Base-by-base conservation (phyloP, 1,140 invertebrate genomes). In the Drosophila nasuta region DNA sequence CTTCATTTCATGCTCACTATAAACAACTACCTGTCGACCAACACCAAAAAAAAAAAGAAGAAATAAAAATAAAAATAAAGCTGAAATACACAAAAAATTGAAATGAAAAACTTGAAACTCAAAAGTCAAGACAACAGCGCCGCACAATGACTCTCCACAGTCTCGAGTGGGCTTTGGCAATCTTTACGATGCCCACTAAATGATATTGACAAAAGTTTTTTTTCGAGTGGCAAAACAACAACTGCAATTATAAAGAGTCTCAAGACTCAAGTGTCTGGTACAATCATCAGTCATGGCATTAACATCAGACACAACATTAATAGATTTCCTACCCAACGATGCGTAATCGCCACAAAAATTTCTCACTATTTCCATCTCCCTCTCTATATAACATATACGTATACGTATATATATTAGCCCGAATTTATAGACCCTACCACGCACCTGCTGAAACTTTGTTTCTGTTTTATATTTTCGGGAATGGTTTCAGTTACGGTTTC, bases 181-280 rank as follows among this genome's bases (percentile, higher is more conserved):
- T 88, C 83, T 89, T 88, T 88, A 88, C 85, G 75, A 88, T 88
- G 85, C 85, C 85, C 85, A 88, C 85, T 79, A 89, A 88, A 89
- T 89, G 85, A 88, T 88, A 88, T 88, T 88, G 85, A 88, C 85
- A 88, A 88, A 89, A 88, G 67, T 81, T 71, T 79, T 89, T 89
- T 74, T 81, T 88, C 78, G 49, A 87, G 83, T 89, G 81, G 70
- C 66, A 83, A 77, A 86, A 54, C 74, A 80, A 60, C 66, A 79
- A 63, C 71, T 62, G 67, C 79, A 87, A 80, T 80, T 78, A 83
- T 78, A 78, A 72, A 56, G 41, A 33, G 38, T 15, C 63, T 73
- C 38, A 15, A 67, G 35, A 35, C 74, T 85, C 80, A 78, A 88
- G 85, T 89, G 85, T 78, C 85, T 85, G 81, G 70, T 51, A 89